phyloP scores from a whole-genome alignment of 2,797 vertebrate species.

The Oreortyx pictus region DNA sequence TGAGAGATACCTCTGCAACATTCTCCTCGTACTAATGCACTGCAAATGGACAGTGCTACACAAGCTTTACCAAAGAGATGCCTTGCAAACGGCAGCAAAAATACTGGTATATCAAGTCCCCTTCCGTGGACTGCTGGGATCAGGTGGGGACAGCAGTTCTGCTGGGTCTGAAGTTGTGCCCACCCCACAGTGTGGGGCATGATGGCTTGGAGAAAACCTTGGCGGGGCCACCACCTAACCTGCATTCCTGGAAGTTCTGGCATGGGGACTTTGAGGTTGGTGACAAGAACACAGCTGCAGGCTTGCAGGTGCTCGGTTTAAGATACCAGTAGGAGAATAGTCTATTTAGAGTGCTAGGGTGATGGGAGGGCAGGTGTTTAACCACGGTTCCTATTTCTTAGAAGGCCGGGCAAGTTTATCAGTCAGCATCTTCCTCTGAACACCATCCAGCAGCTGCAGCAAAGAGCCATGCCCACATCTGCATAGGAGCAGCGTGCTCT shows the following conservation, averaged over 20 bases:
- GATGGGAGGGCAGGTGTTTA: background rate
- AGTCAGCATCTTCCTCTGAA: background rate
- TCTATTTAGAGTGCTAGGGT: background rate
- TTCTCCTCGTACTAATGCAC: fast-evolving
- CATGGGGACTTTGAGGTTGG: background rate
- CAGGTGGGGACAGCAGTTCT: background rate
- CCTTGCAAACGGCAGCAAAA: background rate
- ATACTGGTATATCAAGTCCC: fast-evolving
- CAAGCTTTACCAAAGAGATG: background rate
- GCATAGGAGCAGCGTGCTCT: background rate
- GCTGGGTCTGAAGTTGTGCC: fast-evolving
- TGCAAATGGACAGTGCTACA: background rate
- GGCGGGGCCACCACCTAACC: fast-evolving
- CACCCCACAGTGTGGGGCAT: fast-evolving
- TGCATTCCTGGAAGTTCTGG: background rate
- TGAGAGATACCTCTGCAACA: background rate
- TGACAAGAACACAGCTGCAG: background rate
- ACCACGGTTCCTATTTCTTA: slow-evolving; percentile 4
- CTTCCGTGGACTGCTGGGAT: background rate
- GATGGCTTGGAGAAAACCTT: fast-evolving
- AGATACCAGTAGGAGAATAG: background rate
- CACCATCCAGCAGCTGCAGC: background rate
- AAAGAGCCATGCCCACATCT: background rate
- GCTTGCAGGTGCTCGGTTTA: background rate
- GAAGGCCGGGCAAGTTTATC: background rate